phyloP scores from a whole-genome alignment of 2,888 invertebrate genomes.

The Electrophaes corylata region DNA sequence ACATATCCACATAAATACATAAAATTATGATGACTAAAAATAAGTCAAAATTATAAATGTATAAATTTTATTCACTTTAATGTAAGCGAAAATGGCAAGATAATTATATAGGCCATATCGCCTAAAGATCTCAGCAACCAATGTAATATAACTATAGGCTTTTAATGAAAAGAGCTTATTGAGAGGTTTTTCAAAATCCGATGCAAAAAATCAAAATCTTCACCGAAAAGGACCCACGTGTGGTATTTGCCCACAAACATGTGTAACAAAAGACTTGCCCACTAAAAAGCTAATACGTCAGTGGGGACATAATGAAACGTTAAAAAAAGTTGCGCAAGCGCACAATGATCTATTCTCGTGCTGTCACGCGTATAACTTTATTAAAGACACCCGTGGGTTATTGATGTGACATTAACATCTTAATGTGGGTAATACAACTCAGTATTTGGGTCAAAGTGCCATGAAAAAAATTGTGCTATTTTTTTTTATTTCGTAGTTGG shows the following conservation, averaged over 20 bases:
- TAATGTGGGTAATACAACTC: conserved; percentile 38
- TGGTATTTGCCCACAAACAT: conserved; percentile 49
- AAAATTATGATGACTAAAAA: too few relatives aligned
- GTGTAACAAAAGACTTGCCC: conserved; percentile 55
- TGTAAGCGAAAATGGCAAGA: too few relatives aligned
- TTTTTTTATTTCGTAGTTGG: neutral
- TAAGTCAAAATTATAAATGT: too few relatives aligned
- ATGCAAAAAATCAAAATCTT: conserved; percentile 17
- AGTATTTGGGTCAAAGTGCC: conserved; percentile 28
- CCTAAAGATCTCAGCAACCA: too few relatives aligned
- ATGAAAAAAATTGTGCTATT: conserved; percentile 7
- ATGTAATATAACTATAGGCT: too few relatives aligned
- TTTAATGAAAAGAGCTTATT: neutral
- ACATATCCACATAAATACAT: too few relatives aligned
- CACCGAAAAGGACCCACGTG: conserved; percentile 44
- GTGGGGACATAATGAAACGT: conserved; percentile 66
- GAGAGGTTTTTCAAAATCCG: neutral
- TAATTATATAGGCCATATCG: too few relatives aligned
- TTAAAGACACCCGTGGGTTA: conserved; percentile 74
- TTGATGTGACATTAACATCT: conserved; percentile 56
- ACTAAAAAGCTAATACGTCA: conserved; percentile 77
- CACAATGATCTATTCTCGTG: conserved; percentile 65
- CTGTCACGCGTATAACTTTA: conserved; percentile 75
- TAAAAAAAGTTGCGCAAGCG: conserved; percentile 36
- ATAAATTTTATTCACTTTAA: too few relatives aligned